phyloP scores from a whole-genome alignment of 2,797 vertebrate species.

The Synaphobranchus kaupii region DNA sequence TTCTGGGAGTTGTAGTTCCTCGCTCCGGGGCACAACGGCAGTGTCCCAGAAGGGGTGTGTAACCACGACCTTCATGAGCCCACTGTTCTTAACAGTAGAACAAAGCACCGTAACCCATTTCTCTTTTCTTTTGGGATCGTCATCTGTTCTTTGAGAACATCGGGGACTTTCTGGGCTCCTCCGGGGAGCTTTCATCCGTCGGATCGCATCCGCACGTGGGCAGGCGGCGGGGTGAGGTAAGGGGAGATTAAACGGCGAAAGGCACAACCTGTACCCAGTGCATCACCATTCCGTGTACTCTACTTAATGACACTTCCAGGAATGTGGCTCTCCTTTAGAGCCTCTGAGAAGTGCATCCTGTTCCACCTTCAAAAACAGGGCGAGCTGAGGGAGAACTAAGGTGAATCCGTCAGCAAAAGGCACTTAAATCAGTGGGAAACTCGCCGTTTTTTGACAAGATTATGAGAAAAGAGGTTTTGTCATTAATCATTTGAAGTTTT shows the following conservation, averaged over 20 bases:
- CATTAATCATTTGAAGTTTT: neutral
- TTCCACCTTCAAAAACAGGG: neutral
- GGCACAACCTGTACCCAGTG: neutral
- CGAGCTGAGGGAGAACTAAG: neutral
- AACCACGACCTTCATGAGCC: neutral
- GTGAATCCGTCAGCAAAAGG: slow-evolving; percentile 10
- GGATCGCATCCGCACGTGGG: neutral
- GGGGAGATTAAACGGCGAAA: neutral
- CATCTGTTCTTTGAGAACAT: neutral
- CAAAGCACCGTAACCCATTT: neutral
- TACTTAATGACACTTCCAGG: neutral
- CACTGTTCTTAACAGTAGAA: neutral
- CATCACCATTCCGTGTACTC: neutral
- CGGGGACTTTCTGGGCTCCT: neutral
- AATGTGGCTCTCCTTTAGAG: neutral
- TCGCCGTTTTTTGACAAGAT: neutral
- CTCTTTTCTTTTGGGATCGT: neutral
- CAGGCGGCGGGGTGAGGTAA: neutral
- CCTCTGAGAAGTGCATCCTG: neutral
- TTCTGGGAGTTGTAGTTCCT: neutral
- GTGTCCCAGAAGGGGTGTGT: neutral
- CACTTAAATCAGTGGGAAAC: slow-evolving; percentile 9
- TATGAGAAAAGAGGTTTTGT: slow-evolving; percentile 14
- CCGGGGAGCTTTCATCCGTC: neutral
- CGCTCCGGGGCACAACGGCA: neutral